Evolutionary conservation across 2,113 vertebrate species (phyloP).

Genomic region (Xyliphius kryptos): DNA sequence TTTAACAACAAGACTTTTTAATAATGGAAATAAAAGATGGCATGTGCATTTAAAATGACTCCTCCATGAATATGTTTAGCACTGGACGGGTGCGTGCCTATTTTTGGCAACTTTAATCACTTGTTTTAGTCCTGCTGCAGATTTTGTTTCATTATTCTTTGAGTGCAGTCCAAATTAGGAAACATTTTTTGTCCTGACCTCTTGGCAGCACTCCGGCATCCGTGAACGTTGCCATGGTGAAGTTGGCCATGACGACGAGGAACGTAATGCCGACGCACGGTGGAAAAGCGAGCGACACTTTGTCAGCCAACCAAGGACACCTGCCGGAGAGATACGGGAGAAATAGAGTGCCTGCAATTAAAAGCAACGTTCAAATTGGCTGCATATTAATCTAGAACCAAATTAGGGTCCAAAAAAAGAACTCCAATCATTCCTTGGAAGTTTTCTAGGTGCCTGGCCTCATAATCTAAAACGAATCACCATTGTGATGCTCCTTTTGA

Average conservation of each 20-base stretch:
- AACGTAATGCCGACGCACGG: conserved; percentile 89
- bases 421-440: not conserved
- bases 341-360: conserved; percentile 17
- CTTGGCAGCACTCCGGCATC: conserved; percentile 92
- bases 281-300: conserved; percentile 81
- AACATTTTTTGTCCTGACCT: conserved; percentile 65
- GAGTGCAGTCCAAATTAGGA: not conserved
- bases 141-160: not conserved
- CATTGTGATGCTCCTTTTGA: not conserved
- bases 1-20: no score
- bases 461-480: not conserved
- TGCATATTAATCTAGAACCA: not conserved
- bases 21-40: no score
- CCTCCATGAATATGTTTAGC: no score
- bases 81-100: no score
- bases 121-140: not conserved
- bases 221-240: conserved; percentile 98
- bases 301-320: conserved; percentile 90
- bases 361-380: not conserved
- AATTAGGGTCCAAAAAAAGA: not conserved
- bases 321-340: conserved; percentile 66
- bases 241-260: conserved; percentile 93
- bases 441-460: not conserved
- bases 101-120: not conserved
- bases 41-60: no score